Evolutionary conservation across 2,888 invertebrate genomes (phyloP), one percentile per base, ranked within the genome.

Genomic region (Osmoderma eremita): DNA sequence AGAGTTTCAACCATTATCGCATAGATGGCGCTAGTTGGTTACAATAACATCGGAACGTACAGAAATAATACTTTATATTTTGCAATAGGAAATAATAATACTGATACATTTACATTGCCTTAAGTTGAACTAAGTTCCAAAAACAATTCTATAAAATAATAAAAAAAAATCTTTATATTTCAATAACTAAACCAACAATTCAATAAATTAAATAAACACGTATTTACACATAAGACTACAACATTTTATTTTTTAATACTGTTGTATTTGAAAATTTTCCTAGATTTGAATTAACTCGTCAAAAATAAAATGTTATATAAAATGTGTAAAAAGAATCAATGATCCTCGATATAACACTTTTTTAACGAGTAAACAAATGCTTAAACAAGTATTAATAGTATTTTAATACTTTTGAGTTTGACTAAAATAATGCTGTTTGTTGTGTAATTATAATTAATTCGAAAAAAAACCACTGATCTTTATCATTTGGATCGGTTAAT

Each of bases 41-140:
- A 39, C 10, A 56, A 41, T 39, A 17, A 41, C 18, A 56, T 41
- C 8, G n/a, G n/a, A 5, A 41, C 13, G 17, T 51, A 41, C 17
- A 24, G 53, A 54, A 65, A 51, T 62, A 63, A 70, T 63, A 73
- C 75, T 74, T 73, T 69, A 71, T 73, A 74, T 72, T 74, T 77
- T 74, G 69, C 73, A 76, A 74, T 77, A 77, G 75, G 74, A 77
- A 77, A 73, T 74, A 75, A 76, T 79, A 80, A 80, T 80, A 80
- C 80, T 80, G 80, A 80, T 79, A 79, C 77, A 78, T 78, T 78
- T 78, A 79, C 75, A 76, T 30, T 76, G 74, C 76, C 75, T 76
- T 75, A 73, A 72, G 71, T 71, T 72, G 71, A 67, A 71, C 66
- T 69, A 53, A 38, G 64, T 66, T 71, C 69, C 68, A 71, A 30